A percentile compares a stretch with the other conserved stretches of the same genome.
These are phyloP conservation scores for Ligdia adustata DNA, from an alignment of 2,888 invertebrate species.

Conservation along the genomic window DNA sequence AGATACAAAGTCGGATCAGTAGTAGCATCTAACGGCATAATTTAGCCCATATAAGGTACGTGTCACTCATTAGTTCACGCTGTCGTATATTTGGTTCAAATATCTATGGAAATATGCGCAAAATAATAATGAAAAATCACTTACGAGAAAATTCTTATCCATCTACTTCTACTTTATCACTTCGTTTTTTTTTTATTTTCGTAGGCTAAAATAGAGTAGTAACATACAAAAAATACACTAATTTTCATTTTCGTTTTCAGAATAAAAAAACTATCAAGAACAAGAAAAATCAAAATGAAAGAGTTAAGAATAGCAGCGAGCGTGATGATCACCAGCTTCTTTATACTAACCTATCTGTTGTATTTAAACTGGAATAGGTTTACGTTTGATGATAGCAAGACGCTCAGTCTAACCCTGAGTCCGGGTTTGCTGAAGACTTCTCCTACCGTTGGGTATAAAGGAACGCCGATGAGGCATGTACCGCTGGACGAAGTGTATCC, in stretches of 20 bases:
- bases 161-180: no score
- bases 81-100: no score
- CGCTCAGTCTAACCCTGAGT: conserved; percentile 4
- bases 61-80: no score
- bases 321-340: conserved; percentile 38
- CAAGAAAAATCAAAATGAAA: conserved; percentile 50
- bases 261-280: conserved; percentile 50
- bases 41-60: no score
- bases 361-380: conserved; percentile 44
- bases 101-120: no score
- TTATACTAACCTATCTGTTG: conserved; percentile 48
- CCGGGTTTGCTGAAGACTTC: conserved; percentile 1
- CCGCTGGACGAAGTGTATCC: conserved; percentile 48
- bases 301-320: conserved; percentile 49
- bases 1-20: no score
- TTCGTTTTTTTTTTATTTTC: no score
- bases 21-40: no score
- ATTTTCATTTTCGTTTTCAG: conserved; percentile 42
- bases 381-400: conserved; percentile 1
- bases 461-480: conserved; percentile 52
- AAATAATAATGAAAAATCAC: no score
- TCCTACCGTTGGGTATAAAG: conserved; percentile 21
- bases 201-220: no score
- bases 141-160: no score
- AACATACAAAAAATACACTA: neutral